Percentiles rank a stretch among this genome's conserved stretches.
phyloP scores from a whole-genome alignment of 2,797 vertebrate genomes.

The Eremophila alpestris region DNA sequence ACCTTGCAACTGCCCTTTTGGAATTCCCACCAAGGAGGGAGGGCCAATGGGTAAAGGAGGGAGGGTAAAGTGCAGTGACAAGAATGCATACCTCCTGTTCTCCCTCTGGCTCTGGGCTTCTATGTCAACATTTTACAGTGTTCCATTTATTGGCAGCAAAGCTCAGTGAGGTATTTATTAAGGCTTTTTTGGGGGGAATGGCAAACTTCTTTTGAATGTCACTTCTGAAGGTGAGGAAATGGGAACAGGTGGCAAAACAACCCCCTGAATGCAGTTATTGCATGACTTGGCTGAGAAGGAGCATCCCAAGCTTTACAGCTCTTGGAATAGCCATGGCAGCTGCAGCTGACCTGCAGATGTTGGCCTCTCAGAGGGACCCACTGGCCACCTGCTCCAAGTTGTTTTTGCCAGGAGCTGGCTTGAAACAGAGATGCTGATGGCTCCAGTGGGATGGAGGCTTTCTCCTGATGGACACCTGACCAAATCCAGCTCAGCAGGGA shows the following conservation, averaged over 20 bases:
- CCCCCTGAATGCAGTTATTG: background rate
- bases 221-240: background rate
- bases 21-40: background rate
- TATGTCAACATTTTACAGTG: background rate
- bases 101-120: background rate
- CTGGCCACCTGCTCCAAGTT: background rate
- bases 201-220: background rate
- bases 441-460: background rate
- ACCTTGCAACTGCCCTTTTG: background rate
- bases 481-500: background rate
- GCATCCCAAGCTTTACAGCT: background rate
- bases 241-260: background rate
- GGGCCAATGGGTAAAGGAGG: background rate
- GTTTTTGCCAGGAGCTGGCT: background rate
- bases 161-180: background rate
- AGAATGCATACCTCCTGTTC: background rate
- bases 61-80: background rate
- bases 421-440: background rate
- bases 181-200: background rate
- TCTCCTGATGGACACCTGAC: background rate
- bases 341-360: background rate
- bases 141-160: background rate
- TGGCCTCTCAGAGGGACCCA: background rate
- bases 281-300: background rate
- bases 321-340: background rate